Evolutionary conservation across 2,888 invertebrate genomes (phyloP), one percentile per base, ranked within the genome.

Genomic region (Ischnus inquisitorius): DNA sequence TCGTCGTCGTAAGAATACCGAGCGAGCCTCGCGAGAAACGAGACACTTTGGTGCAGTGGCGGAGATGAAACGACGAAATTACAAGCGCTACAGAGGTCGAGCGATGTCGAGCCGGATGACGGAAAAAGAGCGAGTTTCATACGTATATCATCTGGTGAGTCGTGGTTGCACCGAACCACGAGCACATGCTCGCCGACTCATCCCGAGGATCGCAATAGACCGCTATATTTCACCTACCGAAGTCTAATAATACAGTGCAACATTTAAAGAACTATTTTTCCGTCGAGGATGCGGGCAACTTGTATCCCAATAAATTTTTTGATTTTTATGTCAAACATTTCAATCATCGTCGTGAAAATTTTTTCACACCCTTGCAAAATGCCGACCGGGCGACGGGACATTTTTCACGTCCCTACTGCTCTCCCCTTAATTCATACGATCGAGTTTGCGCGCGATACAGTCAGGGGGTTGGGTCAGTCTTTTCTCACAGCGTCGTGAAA

Each of bases 91-190:
- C 54, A 60, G 60, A 48, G 22, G 67, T 74, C 60, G 60, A 67
- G 67, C 34, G 77, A 67, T 43, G 57, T 19, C 39, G 51, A 34
- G 62, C 22, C 19, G 43, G 34, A 22, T 39, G 19, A n/a, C 16
- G 25, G 19, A 12, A 76, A 25, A 54, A 54, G 39, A 67, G 16
- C 28, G 25, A 22, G 34, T 34, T 34, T 16, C n/a, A n/a, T n/a
- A n/a, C n/a, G 34, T 39, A 46, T 39, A 22, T 74, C 48, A 51
- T 57, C 72, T 79, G 79, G 54, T 51, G 54, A 46, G 72, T 10
- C 14, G 19, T 8, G 28, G 28, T 4, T 51, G 8, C 16, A 8
- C 14, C 22, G 46, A 67, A n/a, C 16, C 39, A 72, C 25, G 57
- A 46, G 5, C 41, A 14, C 60, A 8, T 22, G 25, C 12, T 22